These are phyloP conservation scores for Odontophorus gujanensis DNA, from an alignment of 2,113 vertebrate genomes.

Conservation along the genomic window DNA sequence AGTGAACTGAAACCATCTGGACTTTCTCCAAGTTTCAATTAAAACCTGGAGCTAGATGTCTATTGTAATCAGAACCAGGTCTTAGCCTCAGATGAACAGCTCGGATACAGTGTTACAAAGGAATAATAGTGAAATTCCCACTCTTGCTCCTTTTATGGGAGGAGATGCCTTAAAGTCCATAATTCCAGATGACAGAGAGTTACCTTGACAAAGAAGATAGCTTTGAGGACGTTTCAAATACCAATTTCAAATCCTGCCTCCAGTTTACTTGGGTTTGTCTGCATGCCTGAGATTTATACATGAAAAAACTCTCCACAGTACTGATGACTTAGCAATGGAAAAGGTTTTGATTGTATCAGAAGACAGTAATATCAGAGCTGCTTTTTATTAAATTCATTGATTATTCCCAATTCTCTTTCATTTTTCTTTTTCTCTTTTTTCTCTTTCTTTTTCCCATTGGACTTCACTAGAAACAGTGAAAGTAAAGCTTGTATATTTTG, in stretches of 20 bases:
- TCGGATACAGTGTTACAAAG: not conserved
- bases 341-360: not conserved
- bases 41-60: not conserved
- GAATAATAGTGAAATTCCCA: not conserved
- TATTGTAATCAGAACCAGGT: not conserved
- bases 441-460: not conserved
- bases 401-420: not conserved
- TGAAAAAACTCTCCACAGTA: not conserved
- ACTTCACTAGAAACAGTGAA: not conserved
- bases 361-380: not conserved
- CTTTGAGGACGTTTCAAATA: conserved; percentile 19
- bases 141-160: not conserved
- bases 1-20: not conserved
- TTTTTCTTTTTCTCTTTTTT: not conserved
- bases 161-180: not conserved
- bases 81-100: not conserved
- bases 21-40: not conserved
- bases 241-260: not conserved
- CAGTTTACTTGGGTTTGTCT: conserved; percentile 17
- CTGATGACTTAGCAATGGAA: not conserved
- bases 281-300: conserved; percentile 17
- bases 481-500: not conserved
- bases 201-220: not conserved
- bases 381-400: not conserved
- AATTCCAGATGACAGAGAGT: not conserved